Conservation (phyloP, 1,140 invertebrate genomes). For the Oscheius sp. region DNA sequence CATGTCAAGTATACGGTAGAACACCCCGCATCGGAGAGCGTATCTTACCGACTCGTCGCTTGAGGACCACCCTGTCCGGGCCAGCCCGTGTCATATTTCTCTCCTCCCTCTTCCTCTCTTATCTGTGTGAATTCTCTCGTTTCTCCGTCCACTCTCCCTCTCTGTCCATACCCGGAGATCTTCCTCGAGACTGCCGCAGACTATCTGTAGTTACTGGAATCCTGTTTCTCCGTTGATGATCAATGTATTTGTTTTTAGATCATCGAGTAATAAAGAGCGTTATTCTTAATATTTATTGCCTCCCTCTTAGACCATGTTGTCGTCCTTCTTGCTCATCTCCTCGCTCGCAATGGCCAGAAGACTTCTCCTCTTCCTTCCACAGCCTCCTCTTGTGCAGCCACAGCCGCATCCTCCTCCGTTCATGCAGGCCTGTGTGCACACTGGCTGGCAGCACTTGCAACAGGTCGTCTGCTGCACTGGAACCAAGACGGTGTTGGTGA, state of each 20-base stretch:
- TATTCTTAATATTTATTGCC: too few species aligned
- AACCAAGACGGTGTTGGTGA: constrained; percentile 10
- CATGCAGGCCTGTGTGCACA: constrained; percentile 8
- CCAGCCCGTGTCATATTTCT: too few species aligned
- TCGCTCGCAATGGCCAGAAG: constrained; percentile 22
- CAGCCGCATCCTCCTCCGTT: constrained; percentile 19
- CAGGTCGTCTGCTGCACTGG: constrained; percentile 10
- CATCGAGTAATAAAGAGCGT: too few species aligned
- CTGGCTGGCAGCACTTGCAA: constrained; percentile 12
- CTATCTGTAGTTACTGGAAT: too few species aligned
- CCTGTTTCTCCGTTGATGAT: too few species aligned
- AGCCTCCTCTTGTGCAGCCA: constrained; percentile 24
- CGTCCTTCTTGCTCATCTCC: constrained; percentile 1
- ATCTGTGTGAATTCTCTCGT: too few species aligned
- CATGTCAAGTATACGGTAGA: constrained; percentile 41
- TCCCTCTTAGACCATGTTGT: not conserved
- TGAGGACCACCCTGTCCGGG: too few species aligned
- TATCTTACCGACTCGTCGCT: constrained; percentile 19
- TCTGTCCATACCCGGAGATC: too few species aligned
- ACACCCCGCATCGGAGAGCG: constrained; percentile 36
- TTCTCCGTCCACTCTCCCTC: too few species aligned
- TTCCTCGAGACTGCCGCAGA: too few species aligned
- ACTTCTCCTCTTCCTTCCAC: constrained; percentile 20
- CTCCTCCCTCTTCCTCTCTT: too few species aligned
- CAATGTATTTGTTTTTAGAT: too few species aligned